These are phyloP conservation scores for Spermophilus dauricus DNA, from an alignment of 2,113 vertebrate genomes.

Conservation along the genomic window DNA sequence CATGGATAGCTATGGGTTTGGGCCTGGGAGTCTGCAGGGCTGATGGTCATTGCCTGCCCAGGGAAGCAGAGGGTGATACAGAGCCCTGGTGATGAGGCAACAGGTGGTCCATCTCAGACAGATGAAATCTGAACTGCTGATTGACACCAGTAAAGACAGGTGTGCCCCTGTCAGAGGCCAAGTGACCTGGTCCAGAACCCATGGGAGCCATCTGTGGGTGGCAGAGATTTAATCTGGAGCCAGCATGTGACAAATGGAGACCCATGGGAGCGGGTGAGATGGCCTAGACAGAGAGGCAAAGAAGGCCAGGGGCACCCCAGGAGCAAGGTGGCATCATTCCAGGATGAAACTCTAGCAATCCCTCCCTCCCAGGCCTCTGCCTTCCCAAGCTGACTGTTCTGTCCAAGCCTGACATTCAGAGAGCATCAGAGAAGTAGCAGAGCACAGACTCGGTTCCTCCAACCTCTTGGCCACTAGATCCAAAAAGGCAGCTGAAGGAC, in stretches of 20 bases:
- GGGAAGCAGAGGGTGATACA: not conserved
- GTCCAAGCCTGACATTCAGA: not conserved
- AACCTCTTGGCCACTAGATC: rapidly evolving
- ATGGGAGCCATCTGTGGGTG: not conserved
- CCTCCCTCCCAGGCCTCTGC: not conserved
- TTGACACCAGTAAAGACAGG: not conserved
- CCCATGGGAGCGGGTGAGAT: rapidly evolving
- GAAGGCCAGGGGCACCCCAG: not conserved
- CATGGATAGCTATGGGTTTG: not conserved
- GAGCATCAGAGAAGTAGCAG: not conserved
- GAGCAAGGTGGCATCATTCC: rapidly evolving
- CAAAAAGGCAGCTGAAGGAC: rapidly evolving
- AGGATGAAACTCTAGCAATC: not conserved
- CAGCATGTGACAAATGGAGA: not conserved
- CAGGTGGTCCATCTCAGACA: not conserved
- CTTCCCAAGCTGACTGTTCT: not conserved
- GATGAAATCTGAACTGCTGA: rapidly evolving
- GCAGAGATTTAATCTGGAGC: not conserved
- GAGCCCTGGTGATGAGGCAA: not conserved
- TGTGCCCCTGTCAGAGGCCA: not conserved
- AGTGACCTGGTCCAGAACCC: rapidly evolving
- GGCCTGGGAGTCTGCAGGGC: not conserved
- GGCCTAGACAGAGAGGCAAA: not conserved
- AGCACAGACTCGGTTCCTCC: not conserved
- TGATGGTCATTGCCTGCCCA: not conserved